phyloP scores from a whole-genome alignment of 2,888 invertebrate genomes.

The Dasysyrphus albostriatus region DNA sequence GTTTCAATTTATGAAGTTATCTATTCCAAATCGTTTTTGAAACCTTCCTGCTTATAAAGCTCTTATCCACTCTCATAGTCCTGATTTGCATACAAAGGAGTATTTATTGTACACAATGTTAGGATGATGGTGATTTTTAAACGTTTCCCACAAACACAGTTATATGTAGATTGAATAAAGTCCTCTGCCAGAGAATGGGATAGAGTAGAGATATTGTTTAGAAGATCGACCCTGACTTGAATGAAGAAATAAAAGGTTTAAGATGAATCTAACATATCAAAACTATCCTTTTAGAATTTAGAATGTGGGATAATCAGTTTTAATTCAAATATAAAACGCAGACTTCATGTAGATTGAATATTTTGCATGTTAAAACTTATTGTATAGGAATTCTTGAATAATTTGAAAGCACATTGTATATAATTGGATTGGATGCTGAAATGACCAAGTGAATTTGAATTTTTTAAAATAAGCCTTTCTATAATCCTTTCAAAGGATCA shows the following conservation, averaged over 20 bases:
- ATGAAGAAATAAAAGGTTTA: not conserved
- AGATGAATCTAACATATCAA: not conserved
- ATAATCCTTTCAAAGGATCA: not conserved
- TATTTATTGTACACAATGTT: slow-evolving; percentile 59
- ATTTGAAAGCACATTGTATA: slow-evolving; percentile 1
- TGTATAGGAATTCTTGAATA: not conserved
- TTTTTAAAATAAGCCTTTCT: not conserved
- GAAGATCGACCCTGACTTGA: not conserved
- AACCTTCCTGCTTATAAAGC: slow-evolving; percentile 4
- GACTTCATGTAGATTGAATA: slow-evolving; percentile 47
- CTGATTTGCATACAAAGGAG: slow-evolving; percentile 61
- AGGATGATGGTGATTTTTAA: slow-evolving; percentile 44
- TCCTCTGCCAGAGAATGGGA: not conserved
- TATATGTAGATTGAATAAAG: not conserved
- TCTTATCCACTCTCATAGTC: slow-evolving; percentile 22
- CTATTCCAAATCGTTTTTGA: slow-evolving; percentile 25
- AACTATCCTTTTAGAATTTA: slow-evolving; percentile 53
- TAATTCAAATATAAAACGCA: slow-evolving; percentile 38
- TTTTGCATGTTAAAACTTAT: slow-evolving; percentile 6
- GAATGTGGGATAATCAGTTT: slow-evolving; percentile 54
- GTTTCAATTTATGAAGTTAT: slow-evolving; percentile 10
- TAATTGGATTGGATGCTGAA: not conserved
- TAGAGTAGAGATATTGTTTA: not conserved
- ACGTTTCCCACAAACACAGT: slow-evolving; percentile 3
- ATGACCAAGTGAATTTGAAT: not conserved